Base-by-base conservation (phyloP, 2,797 vertebrate species). In the Sebastes vulpes region DNA sequence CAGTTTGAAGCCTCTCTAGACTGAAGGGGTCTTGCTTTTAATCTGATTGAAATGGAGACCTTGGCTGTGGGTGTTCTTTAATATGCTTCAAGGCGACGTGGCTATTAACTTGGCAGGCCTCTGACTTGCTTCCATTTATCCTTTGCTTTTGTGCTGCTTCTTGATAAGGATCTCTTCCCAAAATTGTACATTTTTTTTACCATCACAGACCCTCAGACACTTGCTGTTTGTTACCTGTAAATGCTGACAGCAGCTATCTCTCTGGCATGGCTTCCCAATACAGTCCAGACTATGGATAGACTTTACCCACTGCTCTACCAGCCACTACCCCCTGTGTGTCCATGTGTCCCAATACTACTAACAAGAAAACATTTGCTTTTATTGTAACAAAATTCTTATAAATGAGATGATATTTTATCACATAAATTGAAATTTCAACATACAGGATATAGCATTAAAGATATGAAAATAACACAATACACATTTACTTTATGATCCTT, bases 21-120 rank as follows among this genome's bases (percentile, higher is more conserved):
- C 79, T 91, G 81, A 90, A 88, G 85, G 88, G 85, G 83, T 89
- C 86, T 88, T 81, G 59, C 67, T 79, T 85, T 48, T 89, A 88
- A 91, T 92, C 83, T 87, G 85, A 88, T 79, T 90, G 87, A 91
- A 90, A 92, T 60, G 58, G 79, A 89, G 80, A 75, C 58, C 65
- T 79, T n/a, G 52, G 70, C 82, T 76, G 81, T 87, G 90, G 89
- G 89, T 85, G 88, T 88, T 85, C 58, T 80, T 78, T 84, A 83
- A 88, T 83, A 57, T 72, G 82, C 85, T 89, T 80, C 59, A 42
- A 66, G 72, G 75, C 82, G 85, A 73, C 10, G 12, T 71, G 79
- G 72, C 81, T 82, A 83, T 91, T 92, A 89, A 91, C 88, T 56
- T 59, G 63, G 67, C 76, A 63, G 81, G 68, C 72, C 74, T 85